Evolutionary conservation across 2,888 invertebrate genomes (phyloP).

Genomic region (Podotricha telesiphe): DNA sequence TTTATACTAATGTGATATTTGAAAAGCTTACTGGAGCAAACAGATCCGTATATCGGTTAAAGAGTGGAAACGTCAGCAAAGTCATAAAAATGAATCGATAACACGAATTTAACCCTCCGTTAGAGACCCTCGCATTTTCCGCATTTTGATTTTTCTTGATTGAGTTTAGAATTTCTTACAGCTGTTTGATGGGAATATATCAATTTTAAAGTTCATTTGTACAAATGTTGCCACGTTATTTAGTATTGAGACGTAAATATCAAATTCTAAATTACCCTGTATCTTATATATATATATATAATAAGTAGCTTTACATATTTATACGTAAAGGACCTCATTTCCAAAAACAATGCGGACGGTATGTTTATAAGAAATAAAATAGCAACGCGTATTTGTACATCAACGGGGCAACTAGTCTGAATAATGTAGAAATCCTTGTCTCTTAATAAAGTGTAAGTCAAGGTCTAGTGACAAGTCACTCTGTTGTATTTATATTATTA

Average conservation of each 20-base stretch:
- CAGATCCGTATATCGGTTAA: constrained; percentile 46
- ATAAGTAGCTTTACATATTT: no score
- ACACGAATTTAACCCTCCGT: constrained; percentile 79
- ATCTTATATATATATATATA: no score
- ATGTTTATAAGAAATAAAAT: no score
- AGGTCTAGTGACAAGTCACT: no score
- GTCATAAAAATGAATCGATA: constrained; percentile 81
- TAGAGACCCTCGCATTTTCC: constrained; percentile 77
- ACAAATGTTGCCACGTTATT: constrained; percentile 28
- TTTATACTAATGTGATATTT: constrained; percentile 30
- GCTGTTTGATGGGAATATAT: constrained; percentile 55
- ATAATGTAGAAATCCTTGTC: no score
- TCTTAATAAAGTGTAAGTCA: no score
- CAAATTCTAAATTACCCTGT: neutral
- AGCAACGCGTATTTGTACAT: no score
- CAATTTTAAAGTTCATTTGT: constrained; percentile 22
- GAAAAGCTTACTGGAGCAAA: constrained; percentile 39
- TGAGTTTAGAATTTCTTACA: constrained; percentile 79
- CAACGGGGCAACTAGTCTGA: no score
- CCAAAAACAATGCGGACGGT: no score
- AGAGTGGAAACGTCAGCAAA: constrained; percentile 73
- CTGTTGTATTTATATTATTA: no score
- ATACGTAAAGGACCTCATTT: no score
- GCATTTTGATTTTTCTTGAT: constrained; percentile 82
- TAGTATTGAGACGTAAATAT: constrained; percentile 6